A percentile compares a stretch with the other conserved stretches of the same genome.
phyloP scores from a whole-genome alignment of 2,888 invertebrate genomes.

The Scaptomyza polygonia region DNA sequence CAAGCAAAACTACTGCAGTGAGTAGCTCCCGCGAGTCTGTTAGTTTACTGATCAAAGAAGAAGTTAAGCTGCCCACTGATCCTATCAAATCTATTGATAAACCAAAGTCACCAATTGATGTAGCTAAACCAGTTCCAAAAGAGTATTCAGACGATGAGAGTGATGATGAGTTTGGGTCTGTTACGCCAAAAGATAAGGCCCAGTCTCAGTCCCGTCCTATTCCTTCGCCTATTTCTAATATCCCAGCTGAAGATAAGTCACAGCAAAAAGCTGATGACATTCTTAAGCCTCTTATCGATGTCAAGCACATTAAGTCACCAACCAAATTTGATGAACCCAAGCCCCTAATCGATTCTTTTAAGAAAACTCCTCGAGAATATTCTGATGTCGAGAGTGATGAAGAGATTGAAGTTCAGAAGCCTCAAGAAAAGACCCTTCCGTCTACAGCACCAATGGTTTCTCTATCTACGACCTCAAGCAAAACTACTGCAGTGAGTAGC shows the following conservation, averaged over 20 bases:
- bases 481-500: neutral
- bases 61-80: too few relatives aligned
- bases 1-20: too few relatives aligned
- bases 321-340: neutral
- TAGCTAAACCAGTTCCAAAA: too few relatives aligned
- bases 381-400: neutral
- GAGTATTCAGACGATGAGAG: too few relatives aligned
- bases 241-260: neutral
- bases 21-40: too few relatives aligned
- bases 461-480: neutral
- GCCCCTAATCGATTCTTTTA: neutral
- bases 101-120: too few relatives aligned
- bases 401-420: neutral
- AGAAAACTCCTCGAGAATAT: neutral
- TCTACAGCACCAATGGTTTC: neutral
- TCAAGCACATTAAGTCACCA: slow-evolving; percentile 7
- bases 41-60: too few relatives aligned
- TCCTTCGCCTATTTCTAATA: too few relatives aligned
- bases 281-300: neutral
- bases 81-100: too few relatives aligned
- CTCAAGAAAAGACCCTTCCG: neutral
- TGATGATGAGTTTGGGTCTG: too few relatives aligned
- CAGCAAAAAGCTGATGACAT: neutral
- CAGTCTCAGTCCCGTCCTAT: too few relatives aligned
- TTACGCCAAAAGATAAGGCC: too few relatives aligned